Base-by-base conservation (phyloP, 2,888 invertebrate species). In the Ennomos erosarius region DNA sequence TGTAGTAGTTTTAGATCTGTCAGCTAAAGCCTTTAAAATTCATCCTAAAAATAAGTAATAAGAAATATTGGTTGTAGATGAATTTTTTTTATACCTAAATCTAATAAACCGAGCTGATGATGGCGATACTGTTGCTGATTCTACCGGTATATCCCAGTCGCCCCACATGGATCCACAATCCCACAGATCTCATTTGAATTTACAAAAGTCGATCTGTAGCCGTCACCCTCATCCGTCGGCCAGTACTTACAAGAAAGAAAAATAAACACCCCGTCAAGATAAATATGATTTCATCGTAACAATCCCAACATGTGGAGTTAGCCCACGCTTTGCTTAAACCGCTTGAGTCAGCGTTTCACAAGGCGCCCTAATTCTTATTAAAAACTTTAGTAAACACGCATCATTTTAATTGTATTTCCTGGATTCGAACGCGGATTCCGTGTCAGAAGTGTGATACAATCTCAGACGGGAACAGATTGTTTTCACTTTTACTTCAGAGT, bases 261-360 rank as follows among this genome's bases (percentile, higher is more conserved):
- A 55, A 56, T 36, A 50, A 46, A 59, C 56, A 55, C 37, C 11
- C 45, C 43, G 49, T 60, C 44, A 12, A 59, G 52, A 59, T 59
- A 56, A 55, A 56, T 62, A 60, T 62, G 57, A 50, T 60, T 61
- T 52, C 48, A 57, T 61, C 36, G 49, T 1, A 45, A 54, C 54
- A 54, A 61, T 57, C 51, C 58, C 60, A 60, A 40, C 47, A 58
- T 37, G 48, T 39, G 34, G 46, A 39, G 38, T 46, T 48, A 33
- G 36, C 54, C 49, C 56, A 52, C 54, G 51, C 26, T 5, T 26
- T 5, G 26, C 26, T 26, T 26, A 6, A 26, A 26, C 26, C 26
- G 26, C 44, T 12, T 50, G 47, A 44, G 8, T 56, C 53, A 46
- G 42, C 16, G 42, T 64, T 66, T 64, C 64, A 53, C 50, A 64